phyloP scores from a whole-genome alignment of 2,888 invertebrate species.

The Aradus depressus region DNA sequence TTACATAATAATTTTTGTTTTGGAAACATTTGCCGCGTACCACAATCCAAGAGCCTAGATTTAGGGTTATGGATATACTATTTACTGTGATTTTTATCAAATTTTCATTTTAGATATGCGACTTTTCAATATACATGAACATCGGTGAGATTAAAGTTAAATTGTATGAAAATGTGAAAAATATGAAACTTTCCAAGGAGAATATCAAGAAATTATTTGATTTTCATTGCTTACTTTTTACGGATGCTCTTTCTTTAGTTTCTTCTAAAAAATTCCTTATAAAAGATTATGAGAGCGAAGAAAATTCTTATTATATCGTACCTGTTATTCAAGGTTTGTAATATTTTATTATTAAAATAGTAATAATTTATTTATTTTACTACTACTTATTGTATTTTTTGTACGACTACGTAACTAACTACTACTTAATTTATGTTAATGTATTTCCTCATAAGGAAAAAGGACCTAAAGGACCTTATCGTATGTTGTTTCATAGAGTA shows the following conservation, averaged over 20 bases:
- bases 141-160: conserved; percentile 46
- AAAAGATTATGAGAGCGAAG: conserved; percentile 38
- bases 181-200: conserved; percentile 38
- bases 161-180: conserved; percentile 24
- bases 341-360: no score
- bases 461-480: no score
- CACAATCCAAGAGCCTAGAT: no score
- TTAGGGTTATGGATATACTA: no score
- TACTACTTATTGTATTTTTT: background rate
- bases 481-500: no score
- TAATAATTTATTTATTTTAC: background rate
- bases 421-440: no score
- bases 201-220: conserved; percentile 45
- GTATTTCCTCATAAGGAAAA: no score
- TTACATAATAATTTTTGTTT: no score
- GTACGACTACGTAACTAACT: no score
- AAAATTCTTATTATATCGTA: conserved; percentile 40
- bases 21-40: no score
- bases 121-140: conserved; percentile 62
- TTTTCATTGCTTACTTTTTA: conserved; percentile 67
- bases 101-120: conserved; percentile 39
- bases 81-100: no score
- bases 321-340: conserved; percentile 30
- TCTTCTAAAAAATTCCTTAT: conserved; percentile 50
- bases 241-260: conserved; percentile 52